Evolutionary conservation across 2,888 invertebrate genomes (phyloP).

Genomic region (Leucania comma): DNA sequence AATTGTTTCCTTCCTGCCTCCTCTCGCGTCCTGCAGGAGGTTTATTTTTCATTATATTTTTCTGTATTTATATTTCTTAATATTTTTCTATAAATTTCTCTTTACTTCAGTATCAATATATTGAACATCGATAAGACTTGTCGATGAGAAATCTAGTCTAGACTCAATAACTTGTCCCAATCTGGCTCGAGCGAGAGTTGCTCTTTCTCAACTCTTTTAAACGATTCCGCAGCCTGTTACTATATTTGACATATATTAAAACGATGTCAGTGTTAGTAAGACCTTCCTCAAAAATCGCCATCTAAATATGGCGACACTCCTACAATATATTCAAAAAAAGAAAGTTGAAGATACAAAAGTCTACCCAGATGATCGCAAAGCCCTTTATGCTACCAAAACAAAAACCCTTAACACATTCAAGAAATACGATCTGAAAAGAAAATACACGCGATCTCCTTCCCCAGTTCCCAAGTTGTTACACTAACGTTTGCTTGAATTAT

Average conservation of each 20-base stretch:
- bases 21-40: neutral
- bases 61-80: neutral
- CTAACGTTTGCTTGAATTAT: constrained; percentile 34
- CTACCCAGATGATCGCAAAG: neutral
- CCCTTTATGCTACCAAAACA: constrained; percentile 7
- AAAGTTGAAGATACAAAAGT: neutral
- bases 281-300: neutral
- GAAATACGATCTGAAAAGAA: constrained; percentile 20
- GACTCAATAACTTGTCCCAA: too few species aligned
- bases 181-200: too few species aligned
- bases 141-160: neutral
- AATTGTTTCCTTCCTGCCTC: constrained; percentile 22
- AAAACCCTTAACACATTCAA: constrained; percentile 9
- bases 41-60: neutral
- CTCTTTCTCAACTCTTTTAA: too few species aligned
- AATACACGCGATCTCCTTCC: constrained; percentile 20
- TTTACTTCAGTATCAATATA: neutral
- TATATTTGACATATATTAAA: neutral
- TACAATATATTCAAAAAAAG: neutral
- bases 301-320: neutral
- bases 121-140: neutral
- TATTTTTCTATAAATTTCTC: too few species aligned
- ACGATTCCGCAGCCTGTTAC: too few species aligned
- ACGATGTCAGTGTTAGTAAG: neutral
- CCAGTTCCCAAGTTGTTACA: constrained; percentile 25